Conservation (phyloP, 2,797 vertebrate genomes). For the Chelmon rostratus region DNA sequence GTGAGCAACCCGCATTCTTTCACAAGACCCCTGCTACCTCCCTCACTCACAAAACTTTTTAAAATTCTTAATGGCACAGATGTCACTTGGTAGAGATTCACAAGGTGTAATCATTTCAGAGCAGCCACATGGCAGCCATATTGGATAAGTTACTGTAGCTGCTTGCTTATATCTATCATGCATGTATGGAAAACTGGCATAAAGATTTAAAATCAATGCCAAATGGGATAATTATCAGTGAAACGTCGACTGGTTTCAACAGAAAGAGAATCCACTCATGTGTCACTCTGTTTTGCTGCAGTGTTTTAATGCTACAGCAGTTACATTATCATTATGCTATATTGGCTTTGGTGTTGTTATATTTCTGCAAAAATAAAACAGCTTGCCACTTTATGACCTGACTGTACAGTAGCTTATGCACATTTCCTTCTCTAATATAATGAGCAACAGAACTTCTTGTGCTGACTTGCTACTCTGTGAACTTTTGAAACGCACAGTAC, state of each 20-base stretch:
- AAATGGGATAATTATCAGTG: not conserved
- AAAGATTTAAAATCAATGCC: slow-evolving; percentile 6
- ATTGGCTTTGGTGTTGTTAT: not conserved
- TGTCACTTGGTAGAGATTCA: slow-evolving; percentile 41
- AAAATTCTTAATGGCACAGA: not conserved
- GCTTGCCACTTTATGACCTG: not conserved
- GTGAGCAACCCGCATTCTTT: slow-evolving; percentile 78
- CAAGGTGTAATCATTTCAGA: slow-evolving; percentile 1
- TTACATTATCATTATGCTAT: not conserved
- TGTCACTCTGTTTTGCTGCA: not conserved
- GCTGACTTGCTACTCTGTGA: slow-evolving; percentile 28
- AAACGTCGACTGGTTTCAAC: not conserved
- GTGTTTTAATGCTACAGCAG: slow-evolving; percentile 13
- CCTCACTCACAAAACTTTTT: slow-evolving; percentile 44
- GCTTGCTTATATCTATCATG: slow-evolving; percentile 1
- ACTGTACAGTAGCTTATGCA: not conserved
- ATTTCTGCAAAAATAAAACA: not conserved
- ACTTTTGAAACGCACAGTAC: slow-evolving; percentile 27
- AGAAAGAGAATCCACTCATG: not conserved
- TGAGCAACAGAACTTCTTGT: slow-evolving; percentile 1
- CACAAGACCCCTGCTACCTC: slow-evolving; percentile 57
- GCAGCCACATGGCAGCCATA: slow-evolving; percentile 1
- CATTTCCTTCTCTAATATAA: not conserved
- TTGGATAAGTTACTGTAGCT: slow-evolving; percentile 10
- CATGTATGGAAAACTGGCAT: not conserved